A percentile compares a stretch with the other conserved stretches of the same genome.
Conservation (phyloP, 2,888 invertebrate genomes). For the Sthenelais limicola region DNA sequence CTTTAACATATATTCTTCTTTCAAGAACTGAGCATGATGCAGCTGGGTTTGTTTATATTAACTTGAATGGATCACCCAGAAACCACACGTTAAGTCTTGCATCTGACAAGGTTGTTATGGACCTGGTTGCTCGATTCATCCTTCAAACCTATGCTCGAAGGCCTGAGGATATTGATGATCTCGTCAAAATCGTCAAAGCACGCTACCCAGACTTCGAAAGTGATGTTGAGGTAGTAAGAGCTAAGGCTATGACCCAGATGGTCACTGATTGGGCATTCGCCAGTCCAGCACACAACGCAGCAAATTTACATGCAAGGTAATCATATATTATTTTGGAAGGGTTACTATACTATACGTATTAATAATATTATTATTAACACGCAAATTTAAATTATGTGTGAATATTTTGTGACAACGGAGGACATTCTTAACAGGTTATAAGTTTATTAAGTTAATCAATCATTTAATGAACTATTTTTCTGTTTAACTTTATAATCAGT, state of each 20-base stretch:
- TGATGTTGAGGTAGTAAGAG: background rate
- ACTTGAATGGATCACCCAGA: background rate
- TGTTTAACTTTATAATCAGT: too few relatives aligned
- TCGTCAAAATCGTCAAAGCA: background rate
- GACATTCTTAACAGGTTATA: too few relatives aligned
- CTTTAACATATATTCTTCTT: background rate
- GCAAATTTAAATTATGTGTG: too few relatives aligned
- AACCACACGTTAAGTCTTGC: background rate
- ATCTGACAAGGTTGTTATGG: background rate
- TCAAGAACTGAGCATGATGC: conserved; percentile 8
- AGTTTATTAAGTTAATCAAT: too few relatives aligned
- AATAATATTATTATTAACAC: too few relatives aligned
- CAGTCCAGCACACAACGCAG: background rate
- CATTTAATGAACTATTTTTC: too few relatives aligned
- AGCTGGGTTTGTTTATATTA: background rate
- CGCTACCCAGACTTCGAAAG: conserved; percentile 24
- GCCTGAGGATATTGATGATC: background rate
- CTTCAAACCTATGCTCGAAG: background rate
- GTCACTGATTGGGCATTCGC: conserved; percentile 19
- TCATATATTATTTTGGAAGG: background rate
- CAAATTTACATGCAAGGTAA: background rate
- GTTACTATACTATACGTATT: conserved; percentile 17
- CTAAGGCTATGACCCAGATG: background rate
- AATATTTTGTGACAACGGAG: too few relatives aligned
- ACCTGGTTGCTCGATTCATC: conserved; percentile 7